Conservation (phyloP, 2,888 invertebrate species). For the Campopleginae sp. region DNA sequence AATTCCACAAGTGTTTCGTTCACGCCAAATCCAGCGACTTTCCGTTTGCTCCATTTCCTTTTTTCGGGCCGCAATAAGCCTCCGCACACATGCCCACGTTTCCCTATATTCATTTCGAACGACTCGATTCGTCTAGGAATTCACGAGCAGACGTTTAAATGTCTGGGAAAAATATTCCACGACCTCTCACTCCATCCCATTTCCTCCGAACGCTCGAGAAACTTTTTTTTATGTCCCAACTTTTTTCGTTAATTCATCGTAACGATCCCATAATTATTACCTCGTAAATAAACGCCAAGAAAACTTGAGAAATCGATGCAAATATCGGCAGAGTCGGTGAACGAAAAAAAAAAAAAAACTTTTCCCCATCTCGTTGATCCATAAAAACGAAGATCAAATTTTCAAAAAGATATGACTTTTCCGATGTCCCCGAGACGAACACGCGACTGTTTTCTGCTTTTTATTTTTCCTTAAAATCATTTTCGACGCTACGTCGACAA, state of each 20-base stretch:
- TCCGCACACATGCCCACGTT: slow-evolving; percentile 44
- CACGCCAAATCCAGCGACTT: slow-evolving; percentile 71
- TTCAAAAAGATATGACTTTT: not conserved
- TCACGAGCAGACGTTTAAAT: not conserved
- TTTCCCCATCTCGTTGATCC: not conserved
- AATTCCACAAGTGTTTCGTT: slow-evolving; percentile 53
- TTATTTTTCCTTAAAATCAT: not conserved
- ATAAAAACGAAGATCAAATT: not conserved
- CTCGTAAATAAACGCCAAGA: not conserved
- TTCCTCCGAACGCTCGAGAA: not conserved
- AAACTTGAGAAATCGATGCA: not conserved
- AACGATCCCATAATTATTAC: not conserved
- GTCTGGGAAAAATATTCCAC: not conserved
- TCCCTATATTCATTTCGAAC: slow-evolving; percentile 56
- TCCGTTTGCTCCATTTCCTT: slow-evolving; percentile 29
- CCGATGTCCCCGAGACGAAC: not conserved
- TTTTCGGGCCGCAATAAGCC: slow-evolving; percentile 15
- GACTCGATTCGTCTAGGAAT: slow-evolving; percentile 59
- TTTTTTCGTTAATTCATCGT: not conserved
- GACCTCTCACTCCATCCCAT: not conserved
- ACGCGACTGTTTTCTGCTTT: not conserved
- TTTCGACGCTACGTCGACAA: slow-evolving; percentile 9
- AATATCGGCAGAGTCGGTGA: not conserved
- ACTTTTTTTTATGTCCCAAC: not conserved
- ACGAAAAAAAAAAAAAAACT: not conserved